These are phyloP conservation scores for Oxyteleia sp. DNA, from an alignment of 2,888 invertebrate genomes.

Conservation along the genomic window DNA sequence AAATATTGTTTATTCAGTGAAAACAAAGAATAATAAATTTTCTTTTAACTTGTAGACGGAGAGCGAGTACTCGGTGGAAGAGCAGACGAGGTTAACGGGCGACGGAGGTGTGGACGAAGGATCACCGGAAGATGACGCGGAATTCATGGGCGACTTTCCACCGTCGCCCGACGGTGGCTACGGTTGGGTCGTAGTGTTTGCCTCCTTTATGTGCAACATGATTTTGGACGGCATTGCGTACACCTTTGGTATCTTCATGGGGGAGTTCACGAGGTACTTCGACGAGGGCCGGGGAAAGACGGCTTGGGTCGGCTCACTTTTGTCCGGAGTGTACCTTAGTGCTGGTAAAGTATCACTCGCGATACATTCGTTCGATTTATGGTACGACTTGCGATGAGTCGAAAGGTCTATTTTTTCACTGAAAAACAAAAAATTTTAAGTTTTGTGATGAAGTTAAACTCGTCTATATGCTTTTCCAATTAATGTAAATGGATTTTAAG, in stretches of 20 bases:
- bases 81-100: conserved; percentile 93
- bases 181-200: conserved; percentile 98
- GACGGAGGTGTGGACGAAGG: conserved; percentile 90
- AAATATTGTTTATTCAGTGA: no score
- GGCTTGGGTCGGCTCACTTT: conserved; percentile 97
- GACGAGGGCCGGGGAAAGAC: conserved; percentile 95
- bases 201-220: conserved; percentile 99
- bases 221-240: conserved; percentile 99
- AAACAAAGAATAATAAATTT: no score
- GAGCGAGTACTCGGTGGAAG: conserved; percentile 95
- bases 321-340: conserved; percentile 98
- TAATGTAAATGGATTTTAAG: no score
- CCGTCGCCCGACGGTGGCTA: conserved; percentile 97
- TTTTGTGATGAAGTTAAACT: no score
- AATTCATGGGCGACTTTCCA: conserved; percentile 92
- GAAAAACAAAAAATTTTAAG: no score
- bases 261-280: conserved; percentile 93
- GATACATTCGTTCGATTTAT: no score
- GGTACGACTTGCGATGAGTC: no score
- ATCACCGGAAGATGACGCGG: conserved; percentile 88
- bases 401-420: no score
- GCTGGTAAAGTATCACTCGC: no score
- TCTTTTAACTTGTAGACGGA: conserved; percentile 90
- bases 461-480: no score
- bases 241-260: conserved; percentile 97